Evolutionary conservation across 2,113 vertebrate species (phyloP).

Genomic region (Stigmatopora nigra): DNA sequence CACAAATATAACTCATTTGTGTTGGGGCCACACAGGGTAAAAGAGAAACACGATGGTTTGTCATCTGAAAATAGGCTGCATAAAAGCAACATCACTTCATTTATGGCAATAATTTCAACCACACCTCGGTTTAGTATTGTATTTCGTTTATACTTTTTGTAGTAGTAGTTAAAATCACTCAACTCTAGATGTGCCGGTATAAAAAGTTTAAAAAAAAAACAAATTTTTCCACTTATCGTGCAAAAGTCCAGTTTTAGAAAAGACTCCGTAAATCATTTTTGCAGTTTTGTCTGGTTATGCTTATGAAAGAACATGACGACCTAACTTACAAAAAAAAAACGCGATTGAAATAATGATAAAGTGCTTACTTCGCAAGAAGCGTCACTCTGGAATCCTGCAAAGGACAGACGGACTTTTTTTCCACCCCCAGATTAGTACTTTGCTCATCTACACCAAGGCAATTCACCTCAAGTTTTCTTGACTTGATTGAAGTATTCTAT

Average conservation of each 20-base stretch:
- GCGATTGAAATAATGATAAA: not conserved
- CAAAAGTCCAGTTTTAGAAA: not conserved
- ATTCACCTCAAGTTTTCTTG: not conserved
- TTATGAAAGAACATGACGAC: not conserved
- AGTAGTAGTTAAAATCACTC: no score
- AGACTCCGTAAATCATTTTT: not conserved
- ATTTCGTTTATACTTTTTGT: no score
- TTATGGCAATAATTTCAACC: no score
- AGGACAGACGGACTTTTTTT: constrained; percentile 38
- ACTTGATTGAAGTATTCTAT: not conserved
- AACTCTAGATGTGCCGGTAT: no score
- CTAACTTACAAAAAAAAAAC: not conserved
- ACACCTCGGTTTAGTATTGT: no score
- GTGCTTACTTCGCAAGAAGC: constrained; percentile 37
- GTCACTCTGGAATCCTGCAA: constrained; percentile 24
- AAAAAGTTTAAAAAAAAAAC: no score
- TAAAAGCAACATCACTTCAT: no score
- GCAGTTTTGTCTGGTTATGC: not conserved
- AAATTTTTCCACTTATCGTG: not conserved
- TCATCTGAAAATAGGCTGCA: no score
- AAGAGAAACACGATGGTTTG: no score
- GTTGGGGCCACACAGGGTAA: no score
- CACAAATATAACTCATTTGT: no score
- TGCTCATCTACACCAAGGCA: constrained; percentile 37
- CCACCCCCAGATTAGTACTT: constrained; percentile 32